Base-by-base conservation (phyloP, 2,888 invertebrate genomes). In the Eupithecia subumbrata region DNA sequence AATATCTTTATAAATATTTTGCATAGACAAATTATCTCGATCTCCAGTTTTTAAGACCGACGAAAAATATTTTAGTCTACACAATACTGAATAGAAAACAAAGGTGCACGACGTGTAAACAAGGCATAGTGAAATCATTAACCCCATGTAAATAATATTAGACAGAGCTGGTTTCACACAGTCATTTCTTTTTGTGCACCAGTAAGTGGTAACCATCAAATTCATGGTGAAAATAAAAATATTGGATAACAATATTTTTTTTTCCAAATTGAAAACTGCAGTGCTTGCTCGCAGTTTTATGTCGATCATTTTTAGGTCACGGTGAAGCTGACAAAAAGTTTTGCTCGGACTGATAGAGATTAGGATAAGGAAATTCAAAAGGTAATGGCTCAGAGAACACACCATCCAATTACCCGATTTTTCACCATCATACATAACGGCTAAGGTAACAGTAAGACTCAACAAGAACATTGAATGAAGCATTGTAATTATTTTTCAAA, bases 41-140 rank as follows among this genome's bases (percentile, higher is more conserved):
- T 43, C 7, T 68, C 45, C 68, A 40, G 0, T 43, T 25, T 68
- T 45, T 22, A 68, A 43, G 1, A 43, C 22, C 22, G 9, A 43
- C 43, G 14, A 40, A 3, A 68, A 43, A 40, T 43, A 25, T 16
- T 68, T 43, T 18, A 68, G 43, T 43, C 68, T 4, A 68, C 43
- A 43, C 5, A 40, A 43, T 43, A 68, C n/a, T 22, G 66, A 40
- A 67, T 67, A 67, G 40, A 67, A 67, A n/a, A 67, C 40, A 11
- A 40, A n/a, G 1, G 34, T 37, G 37, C 66, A 67, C n/a, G 66
- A 18, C 37, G 66, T 40, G 40, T 37, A 37, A n/a, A 40, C 5
- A 12, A 67, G n/a, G 37, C 40, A 37, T 0, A 40, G 5, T 14
- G 66, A 67, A 11, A 12, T 37, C 37, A 37, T 34, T 34, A 67